phyloP scores from a whole-genome alignment of 2,888 invertebrate species.

The Tortricodes alternella region DNA sequence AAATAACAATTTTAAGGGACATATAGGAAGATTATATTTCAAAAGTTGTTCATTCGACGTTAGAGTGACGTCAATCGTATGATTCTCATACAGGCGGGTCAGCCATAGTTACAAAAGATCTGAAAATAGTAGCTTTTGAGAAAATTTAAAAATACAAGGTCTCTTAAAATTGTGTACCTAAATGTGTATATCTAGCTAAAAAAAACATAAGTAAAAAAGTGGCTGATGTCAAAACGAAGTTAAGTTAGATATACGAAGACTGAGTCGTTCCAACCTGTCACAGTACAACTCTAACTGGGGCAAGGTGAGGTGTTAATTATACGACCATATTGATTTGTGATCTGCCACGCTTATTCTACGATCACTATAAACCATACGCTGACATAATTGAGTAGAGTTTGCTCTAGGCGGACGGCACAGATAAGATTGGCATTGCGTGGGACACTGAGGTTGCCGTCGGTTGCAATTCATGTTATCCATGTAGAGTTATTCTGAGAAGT shows the following conservation, averaged over 20 bases:
- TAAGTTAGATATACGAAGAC: background rate
- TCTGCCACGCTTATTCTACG: conserved; percentile 35
- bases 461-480: conserved; percentile 59
- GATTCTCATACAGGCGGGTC: too few species aligned
- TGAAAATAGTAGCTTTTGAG: too few species aligned
- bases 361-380: conserved; percentile 34
- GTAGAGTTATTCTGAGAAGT: conserved; percentile 54
- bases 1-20: too few species aligned
- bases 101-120: too few species aligned
- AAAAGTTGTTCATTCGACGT: too few species aligned
- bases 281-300: conserved; percentile 53
- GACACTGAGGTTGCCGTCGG: conserved; percentile 69
- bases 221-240: too few species aligned
- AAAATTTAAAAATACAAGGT: too few species aligned
- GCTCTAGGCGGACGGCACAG: conserved; percentile 14
- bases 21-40: too few species aligned
- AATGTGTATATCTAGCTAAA: too few species aligned
- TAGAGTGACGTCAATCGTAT: too few species aligned
- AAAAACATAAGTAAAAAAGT: too few species aligned
- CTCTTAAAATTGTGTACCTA: too few species aligned
- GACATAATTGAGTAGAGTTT: conserved; percentile 42
- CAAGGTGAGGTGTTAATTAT: conserved; percentile 71
- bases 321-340: conserved; percentile 52
- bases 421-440: conserved; percentile 49
- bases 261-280: conserved; percentile 35